Base-by-base conservation (phyloP, 2,113 vertebrate genomes). In the Apodemus speciosus region DNA sequence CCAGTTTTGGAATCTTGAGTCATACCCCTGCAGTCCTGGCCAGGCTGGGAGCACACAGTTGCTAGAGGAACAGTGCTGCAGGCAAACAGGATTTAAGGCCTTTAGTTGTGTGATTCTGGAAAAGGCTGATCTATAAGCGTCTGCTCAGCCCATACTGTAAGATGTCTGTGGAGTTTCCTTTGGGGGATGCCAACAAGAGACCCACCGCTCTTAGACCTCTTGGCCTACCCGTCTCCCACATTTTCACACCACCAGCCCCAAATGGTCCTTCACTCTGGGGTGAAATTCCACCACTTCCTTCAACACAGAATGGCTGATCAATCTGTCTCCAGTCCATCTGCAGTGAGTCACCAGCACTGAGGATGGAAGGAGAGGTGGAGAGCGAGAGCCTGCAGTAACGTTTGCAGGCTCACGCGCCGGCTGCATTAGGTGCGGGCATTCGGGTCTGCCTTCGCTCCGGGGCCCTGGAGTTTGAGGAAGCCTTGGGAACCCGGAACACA, bases 371-470 rank as follows among this genome's bases (percentile, higher is more conserved):
- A 73, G 46, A 68, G 40, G 60, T 3, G 18, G 40, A 58, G 27
- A 51, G 58, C 16, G 13, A 1, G 9, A 81, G 79, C 9, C n/a
- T 40, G 66, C 46, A 23, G 85, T 35, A 32, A 6, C 4, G 18
- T 79, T 2, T 43, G 21, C 32, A 30, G 58, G 38, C n/a, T 75
- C 0, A 0, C 66, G 10, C n/a, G 32, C 9, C 0, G 1, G 51
- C 76, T 13, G 58, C 2, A 3, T 11, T 56, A 3, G 30, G 38
- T 13, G 0, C 8, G 1, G 30, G 60, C 81, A 32, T 64, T 66
- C 16, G 14, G 15, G n/a, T 69, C 25, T 14, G 16, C 30, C 73
- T 92, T 51, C 23, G 35, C 23, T 30, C 14, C 4, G 30, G 64
- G 21, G 23, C 7, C 13, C 25, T 3, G 3, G 40, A 76, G 23